Evolutionary conservation across 2,113 vertebrate genomes (phyloP).

Genomic region (Brachypteracias leptosomus): DNA sequence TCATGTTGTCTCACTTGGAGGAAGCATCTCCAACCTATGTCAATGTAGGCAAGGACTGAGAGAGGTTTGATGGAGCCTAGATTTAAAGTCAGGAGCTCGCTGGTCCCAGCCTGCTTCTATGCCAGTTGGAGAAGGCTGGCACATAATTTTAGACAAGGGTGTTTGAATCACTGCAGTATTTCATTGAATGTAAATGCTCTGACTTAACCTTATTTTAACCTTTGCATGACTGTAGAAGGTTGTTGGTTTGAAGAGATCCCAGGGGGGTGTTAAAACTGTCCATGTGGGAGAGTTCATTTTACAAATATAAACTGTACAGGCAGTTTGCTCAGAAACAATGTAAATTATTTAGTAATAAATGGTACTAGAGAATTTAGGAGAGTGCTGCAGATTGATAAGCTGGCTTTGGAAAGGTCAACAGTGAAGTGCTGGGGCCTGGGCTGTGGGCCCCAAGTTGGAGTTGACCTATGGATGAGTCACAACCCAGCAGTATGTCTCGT

Average conservation of each 20-base stretch:
- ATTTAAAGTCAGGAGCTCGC: neutral
- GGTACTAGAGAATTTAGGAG: neutral
- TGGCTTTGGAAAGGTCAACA: conserved; percentile 12
- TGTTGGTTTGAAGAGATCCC: neutral
- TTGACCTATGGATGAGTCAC: too few relatives aligned
- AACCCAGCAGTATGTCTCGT: too few relatives aligned
- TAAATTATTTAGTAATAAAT: neutral
- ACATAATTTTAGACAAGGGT: neutral
- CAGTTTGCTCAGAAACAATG: neutral
- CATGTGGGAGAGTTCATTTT: neutral
- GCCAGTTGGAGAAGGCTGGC: neutral
- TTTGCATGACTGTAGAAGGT: neutral
- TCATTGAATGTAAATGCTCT: neutral
- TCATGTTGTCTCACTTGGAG: neutral
- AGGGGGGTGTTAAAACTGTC: neutral
- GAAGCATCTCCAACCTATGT: neutral
- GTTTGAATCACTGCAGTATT: neutral
- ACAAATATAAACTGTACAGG: neutral
- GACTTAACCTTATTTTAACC: conserved; percentile 30
- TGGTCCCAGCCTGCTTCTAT: neutral
- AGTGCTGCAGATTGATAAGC: neutral
- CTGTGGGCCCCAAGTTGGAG: too few relatives aligned
- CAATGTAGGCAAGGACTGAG: neutral
- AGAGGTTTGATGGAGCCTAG: neutral
- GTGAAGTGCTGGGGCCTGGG: too few relatives aligned